Conservation (phyloP, 2,797 vertebrate genomes). For the Melanotaenia trifasciata region DNA sequence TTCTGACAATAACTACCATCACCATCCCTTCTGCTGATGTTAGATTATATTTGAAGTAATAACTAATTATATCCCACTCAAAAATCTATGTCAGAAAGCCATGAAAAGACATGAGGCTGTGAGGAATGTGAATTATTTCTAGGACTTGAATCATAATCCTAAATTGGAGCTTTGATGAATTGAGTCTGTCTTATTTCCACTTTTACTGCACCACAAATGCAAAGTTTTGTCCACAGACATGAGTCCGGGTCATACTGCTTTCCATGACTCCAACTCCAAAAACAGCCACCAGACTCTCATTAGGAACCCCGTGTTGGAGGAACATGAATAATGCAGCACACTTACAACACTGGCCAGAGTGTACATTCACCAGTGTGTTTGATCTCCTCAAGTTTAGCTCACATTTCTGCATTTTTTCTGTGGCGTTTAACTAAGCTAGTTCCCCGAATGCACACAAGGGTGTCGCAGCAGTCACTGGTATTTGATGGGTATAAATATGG, state of each 20-base stretch:
- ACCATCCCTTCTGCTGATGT: constrained; percentile 18
- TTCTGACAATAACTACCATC: constrained; percentile 37
- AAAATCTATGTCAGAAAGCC: constrained; percentile 13
- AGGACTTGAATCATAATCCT: constrained; percentile 43
- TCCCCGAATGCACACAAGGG: constrained; percentile 79
- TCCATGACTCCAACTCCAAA: constrained; percentile 77
- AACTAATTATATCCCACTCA: constrained; percentile 19
- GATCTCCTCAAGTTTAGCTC: constrained; percentile 86
- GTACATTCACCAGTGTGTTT: constrained; percentile 83
- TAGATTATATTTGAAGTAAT: constrained; percentile 36
- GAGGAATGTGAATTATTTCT: constrained; percentile 42
- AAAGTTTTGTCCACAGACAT: constrained; percentile 66
- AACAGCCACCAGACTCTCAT: constrained; percentile 86
- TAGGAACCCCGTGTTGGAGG: constrained; percentile 82
- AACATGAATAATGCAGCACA: constrained; percentile 87
- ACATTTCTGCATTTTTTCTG: constrained; percentile 84
- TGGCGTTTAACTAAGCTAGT: constrained; percentile 79
- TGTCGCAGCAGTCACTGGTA: constrained; percentile 76
- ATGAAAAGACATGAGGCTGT: constrained; percentile 13
- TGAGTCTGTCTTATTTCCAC: constrained; percentile 54
- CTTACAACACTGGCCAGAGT: constrained; percentile 85
- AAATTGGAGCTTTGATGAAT: constrained; percentile 54
- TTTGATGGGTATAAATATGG: constrained; percentile 86
- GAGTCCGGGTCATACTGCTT: constrained; percentile 75
- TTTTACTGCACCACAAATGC: constrained; percentile 39